Evolutionary conservation across 2,888 invertebrate genomes (phyloP).

Genomic region (Cosmia trapezina): DNA sequence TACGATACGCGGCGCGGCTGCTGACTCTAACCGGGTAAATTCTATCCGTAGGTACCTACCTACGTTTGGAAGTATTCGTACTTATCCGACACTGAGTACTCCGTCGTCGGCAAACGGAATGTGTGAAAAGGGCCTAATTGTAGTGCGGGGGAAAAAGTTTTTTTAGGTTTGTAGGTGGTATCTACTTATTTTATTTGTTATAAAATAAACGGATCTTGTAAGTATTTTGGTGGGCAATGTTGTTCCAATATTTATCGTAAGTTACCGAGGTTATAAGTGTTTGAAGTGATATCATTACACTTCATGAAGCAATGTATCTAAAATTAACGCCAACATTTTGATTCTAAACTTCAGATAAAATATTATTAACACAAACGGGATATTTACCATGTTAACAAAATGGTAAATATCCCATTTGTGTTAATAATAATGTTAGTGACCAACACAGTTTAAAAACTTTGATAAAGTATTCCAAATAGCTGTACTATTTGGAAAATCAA

Average conservation of each 20-base stretch:
- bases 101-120: not conserved
- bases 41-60: not conserved
- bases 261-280: constrained; percentile 8
- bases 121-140: constrained; percentile 19
- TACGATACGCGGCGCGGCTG: not conserved
- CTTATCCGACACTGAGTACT: not conserved
- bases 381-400: too few relatives aligned
- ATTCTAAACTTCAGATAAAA: not conserved
- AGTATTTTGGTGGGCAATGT: not conserved
- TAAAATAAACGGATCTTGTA: constrained; percentile 23
- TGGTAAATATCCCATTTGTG: too few relatives aligned
- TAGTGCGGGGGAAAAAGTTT: not conserved
- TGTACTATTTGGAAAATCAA: too few relatives aligned
- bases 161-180: constrained; percentile 1
- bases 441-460: too few relatives aligned
- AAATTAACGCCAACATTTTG: too few relatives aligned
- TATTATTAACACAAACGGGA: too few relatives aligned
- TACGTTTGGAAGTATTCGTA: not conserved
- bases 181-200: constrained; percentile 35
- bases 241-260: constrained; percentile 3
- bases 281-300: not conserved
- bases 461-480: too few relatives aligned
- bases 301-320: not conserved
- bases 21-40: not conserved
- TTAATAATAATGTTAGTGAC: too few relatives aligned